Percentiles rank a stretch among this genome's conserved stretches.
These are phyloP conservation scores for Neolamprologus variostigma DNA, from an alignment of 2,113 vertebrate species.

Conservation along the genomic window DNA sequence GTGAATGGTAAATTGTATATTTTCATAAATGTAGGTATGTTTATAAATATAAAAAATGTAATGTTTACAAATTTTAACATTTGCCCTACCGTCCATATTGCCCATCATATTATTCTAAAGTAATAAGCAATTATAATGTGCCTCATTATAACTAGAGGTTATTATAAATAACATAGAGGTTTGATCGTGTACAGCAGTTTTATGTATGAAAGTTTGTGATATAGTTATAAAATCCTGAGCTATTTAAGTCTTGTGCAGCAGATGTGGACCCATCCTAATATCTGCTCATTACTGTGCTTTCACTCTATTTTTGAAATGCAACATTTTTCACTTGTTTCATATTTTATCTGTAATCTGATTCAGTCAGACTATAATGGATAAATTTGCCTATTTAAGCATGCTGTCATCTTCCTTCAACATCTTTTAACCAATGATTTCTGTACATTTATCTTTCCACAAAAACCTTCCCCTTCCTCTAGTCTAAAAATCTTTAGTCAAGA, in stretches of 20 bases:
- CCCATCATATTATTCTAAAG: not conserved
- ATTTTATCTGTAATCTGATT: constrained; percentile 15
- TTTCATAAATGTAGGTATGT: not conserved
- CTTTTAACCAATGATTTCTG: not conserved
- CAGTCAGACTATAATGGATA: not conserved
- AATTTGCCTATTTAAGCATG: not conserved
- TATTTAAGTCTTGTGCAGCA: constrained; percentile 34
- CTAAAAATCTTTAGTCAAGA: not conserved
- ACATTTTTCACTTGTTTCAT: constrained; percentile 23
- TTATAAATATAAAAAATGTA: not conserved
- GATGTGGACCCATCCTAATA: constrained; percentile 28
- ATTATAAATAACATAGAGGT: not conserved
- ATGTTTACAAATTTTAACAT: not conserved
- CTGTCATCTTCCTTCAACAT: not conserved
- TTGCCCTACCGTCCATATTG: not conserved
- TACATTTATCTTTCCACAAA: not conserved
- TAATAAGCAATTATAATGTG: not conserved
- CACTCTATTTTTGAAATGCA: constrained; percentile 24
- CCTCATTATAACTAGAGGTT: not conserved
- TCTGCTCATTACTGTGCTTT: constrained; percentile 21
- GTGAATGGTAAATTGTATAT: not conserved
- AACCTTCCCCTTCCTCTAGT: not conserved
- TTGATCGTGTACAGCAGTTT: not conserved
- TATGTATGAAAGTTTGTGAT: not conserved
- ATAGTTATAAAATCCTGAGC: constrained; percentile 18